A percentile compares a stretch with the other conserved stretches of the same genome.
Evolutionary conservation across 2,888 invertebrate species (phyloP).

Genomic region (Epirrhoe tristata): DNA sequence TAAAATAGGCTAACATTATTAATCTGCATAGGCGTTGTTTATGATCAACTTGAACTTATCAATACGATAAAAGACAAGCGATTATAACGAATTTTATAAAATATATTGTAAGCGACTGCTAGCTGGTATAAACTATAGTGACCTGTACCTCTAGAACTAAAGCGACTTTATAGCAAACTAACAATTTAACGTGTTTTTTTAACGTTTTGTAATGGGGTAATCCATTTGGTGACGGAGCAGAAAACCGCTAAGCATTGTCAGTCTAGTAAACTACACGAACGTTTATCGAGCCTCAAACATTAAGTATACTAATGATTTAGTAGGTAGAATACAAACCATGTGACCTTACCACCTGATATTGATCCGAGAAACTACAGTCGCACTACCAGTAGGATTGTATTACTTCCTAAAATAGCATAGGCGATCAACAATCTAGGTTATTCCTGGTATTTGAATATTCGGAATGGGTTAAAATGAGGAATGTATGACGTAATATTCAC

Average conservation of each 20-base stretch:
- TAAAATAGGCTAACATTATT: neutral
- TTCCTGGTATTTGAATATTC: neutral
- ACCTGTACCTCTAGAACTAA: too few species aligned
- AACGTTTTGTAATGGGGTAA: too few species aligned
- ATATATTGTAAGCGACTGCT: neutral
- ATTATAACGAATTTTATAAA: neutral
- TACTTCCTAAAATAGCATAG: conserved; percentile 9
- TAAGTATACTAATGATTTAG: neutral
- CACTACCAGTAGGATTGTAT: conserved; percentile 7
- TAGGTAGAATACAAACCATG: neutral
- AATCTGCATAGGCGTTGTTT: neutral
- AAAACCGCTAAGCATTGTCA: neutral
- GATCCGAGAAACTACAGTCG: conserved; percentile 2
- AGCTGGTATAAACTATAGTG: too few species aligned
- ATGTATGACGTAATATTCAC: conserved; percentile 1
- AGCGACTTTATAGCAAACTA: too few species aligned
- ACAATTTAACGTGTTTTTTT: too few species aligned
- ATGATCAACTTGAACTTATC: neutral
- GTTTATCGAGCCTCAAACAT: neutral
- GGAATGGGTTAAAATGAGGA: neutral
- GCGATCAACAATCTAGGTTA: conserved; percentile 10
- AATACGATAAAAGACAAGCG: neutral
- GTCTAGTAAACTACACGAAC: neutral
- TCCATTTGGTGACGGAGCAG: too few species aligned
- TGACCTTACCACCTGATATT: conserved; percentile 16